Percentiles rank a stretch among this genome's conserved stretches.
phyloP scores from a whole-genome alignment of 2,113 vertebrate genomes.

The Dipodomys ordii region DNA sequence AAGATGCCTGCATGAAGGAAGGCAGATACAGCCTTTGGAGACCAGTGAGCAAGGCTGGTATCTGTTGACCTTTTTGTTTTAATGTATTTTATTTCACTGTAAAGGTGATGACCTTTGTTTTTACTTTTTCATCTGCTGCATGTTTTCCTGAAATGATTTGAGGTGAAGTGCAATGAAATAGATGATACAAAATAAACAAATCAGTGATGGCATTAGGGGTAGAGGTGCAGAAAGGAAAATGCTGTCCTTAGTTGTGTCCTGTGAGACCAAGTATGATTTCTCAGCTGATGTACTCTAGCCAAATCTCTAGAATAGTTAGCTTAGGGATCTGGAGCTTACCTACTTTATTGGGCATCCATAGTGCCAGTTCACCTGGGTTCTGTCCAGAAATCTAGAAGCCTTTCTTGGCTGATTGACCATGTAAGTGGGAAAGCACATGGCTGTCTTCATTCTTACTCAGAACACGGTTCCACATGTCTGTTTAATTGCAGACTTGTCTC shows the following conservation, averaged over 20 bases:
- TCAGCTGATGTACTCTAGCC: neutral
- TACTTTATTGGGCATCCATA: conserved; percentile 3
- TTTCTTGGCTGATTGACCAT: conserved; percentile 3
- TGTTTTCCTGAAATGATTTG: neutral
- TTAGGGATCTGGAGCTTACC: neutral
- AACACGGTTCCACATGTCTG: neutral
- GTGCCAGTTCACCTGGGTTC: neutral
- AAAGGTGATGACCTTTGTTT: too few species aligned
- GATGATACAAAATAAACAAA: neutral
- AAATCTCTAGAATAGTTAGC: conserved; percentile 20
- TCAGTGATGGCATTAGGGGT: neutral
- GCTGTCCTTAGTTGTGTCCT: neutral
- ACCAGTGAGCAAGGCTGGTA: neutral
- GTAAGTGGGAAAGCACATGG: neutral
- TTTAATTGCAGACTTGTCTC: conserved; percentile 9
- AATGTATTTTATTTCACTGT: neutral
- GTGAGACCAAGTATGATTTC: neutral
- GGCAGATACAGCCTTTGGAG: neutral
- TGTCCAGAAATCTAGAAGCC: conserved; percentile 38
- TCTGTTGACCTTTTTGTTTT: neutral
- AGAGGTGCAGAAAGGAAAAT: neutral
- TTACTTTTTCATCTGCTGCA: too few species aligned
- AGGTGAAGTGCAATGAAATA: conserved; percentile 35
- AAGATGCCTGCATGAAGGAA: neutral
- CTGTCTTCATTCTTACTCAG: conserved; percentile 43